These are phyloP conservation scores for Oryzias woworae DNA, from an alignment of 2,113 vertebrate genomes.

Conservation along the genomic window DNA sequence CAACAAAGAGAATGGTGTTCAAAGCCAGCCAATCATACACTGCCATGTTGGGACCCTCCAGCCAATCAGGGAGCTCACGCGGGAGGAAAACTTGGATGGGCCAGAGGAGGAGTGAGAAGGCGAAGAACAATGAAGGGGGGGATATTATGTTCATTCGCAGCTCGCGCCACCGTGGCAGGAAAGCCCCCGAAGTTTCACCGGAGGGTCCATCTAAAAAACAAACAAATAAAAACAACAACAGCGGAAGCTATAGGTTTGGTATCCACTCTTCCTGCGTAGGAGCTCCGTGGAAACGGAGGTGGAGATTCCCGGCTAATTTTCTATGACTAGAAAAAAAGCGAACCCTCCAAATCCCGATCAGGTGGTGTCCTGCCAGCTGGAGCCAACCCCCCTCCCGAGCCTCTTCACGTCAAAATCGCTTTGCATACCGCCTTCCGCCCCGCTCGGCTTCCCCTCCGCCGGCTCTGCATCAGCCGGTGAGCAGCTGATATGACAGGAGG, in stretches of 20 bases:
- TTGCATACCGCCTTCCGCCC: constrained; percentile 79
- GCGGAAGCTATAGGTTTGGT: too few relatives aligned
- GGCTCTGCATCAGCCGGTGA: constrained; percentile 62
- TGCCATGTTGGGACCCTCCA: constrained; percentile 78
- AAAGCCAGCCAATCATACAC: constrained; percentile 67
- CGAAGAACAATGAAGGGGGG: constrained; percentile 50
- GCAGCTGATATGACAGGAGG: constrained; percentile 54
- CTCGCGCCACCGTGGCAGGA: constrained; percentile 17
- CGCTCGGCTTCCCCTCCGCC: constrained; percentile 40
- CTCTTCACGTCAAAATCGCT: constrained; percentile 45
- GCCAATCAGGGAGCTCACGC: constrained; percentile 67
- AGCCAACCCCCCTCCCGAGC: background rate
- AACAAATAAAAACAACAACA: background rate
- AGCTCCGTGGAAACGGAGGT: background rate
- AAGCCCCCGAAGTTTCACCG: constrained; percentile 4
- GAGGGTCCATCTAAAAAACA: too few relatives aligned
- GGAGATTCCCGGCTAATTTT: background rate
- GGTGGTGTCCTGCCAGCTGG: background rate
- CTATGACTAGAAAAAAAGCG: constrained; percentile 9
- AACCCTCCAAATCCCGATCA: background rate
- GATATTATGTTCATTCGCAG: background rate
- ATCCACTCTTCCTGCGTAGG: too few relatives aligned
- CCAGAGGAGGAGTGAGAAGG: constrained; percentile 35
- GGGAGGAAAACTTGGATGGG: constrained; percentile 52
- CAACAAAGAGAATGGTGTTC: background rate